phyloP scores from a whole-genome alignment of 2,113 vertebrate genomes.

The Corvus moneduloides region DNA sequence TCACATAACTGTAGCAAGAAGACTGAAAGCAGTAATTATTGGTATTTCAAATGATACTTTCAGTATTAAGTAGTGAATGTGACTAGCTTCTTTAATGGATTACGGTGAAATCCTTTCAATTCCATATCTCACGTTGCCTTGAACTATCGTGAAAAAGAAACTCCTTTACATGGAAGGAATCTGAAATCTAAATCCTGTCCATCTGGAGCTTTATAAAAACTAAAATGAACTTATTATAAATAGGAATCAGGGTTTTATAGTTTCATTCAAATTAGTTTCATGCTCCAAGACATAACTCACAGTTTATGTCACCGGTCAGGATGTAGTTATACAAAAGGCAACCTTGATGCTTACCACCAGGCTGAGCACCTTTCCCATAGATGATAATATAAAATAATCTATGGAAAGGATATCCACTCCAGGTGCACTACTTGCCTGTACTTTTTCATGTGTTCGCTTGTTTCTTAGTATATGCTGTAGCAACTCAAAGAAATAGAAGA shows the following conservation, averaged over 20 bases:
- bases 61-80: neutral
- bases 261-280: neutral
- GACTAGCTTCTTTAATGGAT: neutral
- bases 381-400: neutral
- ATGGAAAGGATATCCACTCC: neutral
- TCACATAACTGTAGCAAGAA: neutral
- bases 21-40: neutral
- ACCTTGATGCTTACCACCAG: neutral
- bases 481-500: neutral
- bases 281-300: neutral
- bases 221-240: neutral
- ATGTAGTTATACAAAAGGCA: neutral
- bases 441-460: neutral
- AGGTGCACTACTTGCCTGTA: neutral
- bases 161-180: neutral
- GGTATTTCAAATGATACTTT: neutral
- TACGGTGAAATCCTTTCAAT: neutral
- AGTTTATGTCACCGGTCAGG: neutral
- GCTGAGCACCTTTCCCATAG: neutral
- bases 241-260: neutral
- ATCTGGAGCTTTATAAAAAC: neutral
- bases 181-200: neutral
- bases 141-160: neutral
- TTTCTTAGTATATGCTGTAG: neutral
- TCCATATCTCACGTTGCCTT: neutral